phyloP scores from a whole-genome alignment of 2,888 invertebrate species.

The Caenorhabditis panamensis region DNA sequence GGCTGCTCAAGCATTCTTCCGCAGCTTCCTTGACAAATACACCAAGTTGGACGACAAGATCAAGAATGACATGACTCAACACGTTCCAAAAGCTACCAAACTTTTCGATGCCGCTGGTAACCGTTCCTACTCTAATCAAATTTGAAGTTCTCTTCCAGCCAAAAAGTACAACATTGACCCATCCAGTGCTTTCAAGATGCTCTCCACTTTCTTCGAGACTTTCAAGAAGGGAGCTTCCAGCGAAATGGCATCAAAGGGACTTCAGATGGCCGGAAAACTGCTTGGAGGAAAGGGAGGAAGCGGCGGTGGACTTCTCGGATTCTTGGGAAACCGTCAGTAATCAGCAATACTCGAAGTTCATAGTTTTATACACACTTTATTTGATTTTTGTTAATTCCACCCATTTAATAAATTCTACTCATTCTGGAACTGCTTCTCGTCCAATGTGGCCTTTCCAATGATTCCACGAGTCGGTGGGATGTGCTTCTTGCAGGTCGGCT shows the following conservation, averaged over 20 bases:
- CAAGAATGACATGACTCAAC: constrained; percentile 67
- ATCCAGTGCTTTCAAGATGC: constrained; percentile 66
- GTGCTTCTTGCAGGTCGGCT: constrained; percentile 40
- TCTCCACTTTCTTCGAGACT: constrained; percentile 68
- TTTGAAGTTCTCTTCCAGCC: constrained; percentile 46
- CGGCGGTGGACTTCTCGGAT: constrained; percentile 46
- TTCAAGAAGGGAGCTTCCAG: constrained; percentile 65
- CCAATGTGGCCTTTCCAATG: constrained; percentile 55
- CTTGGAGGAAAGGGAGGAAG: constrained; percentile 52
- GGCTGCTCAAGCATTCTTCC: constrained; percentile 69
- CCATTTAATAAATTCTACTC: constrained; percentile 7
- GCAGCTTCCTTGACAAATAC: constrained; percentile 64
- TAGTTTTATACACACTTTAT: constrained; percentile 10
- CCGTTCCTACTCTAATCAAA: neutral
- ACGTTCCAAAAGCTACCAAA: constrained; percentile 67
- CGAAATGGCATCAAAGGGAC: constrained; percentile 61
- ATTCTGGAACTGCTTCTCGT: constrained; percentile 60
- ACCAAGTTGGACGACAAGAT: constrained; percentile 66
- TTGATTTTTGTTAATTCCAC: neutral
- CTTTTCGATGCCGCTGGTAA: constrained; percentile 68
- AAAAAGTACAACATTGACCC: constrained; percentile 69
- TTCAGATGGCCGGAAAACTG: constrained; percentile 65
- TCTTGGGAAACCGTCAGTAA: constrained; percentile 29
- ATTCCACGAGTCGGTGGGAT: constrained; percentile 60
- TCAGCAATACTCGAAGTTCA: neutral